A percentile compares a stretch with the other conserved stretches of the same genome.
Evolutionary conservation across 2,797 vertebrate species (phyloP).

Genomic region (Furcifer pardalis): DNA sequence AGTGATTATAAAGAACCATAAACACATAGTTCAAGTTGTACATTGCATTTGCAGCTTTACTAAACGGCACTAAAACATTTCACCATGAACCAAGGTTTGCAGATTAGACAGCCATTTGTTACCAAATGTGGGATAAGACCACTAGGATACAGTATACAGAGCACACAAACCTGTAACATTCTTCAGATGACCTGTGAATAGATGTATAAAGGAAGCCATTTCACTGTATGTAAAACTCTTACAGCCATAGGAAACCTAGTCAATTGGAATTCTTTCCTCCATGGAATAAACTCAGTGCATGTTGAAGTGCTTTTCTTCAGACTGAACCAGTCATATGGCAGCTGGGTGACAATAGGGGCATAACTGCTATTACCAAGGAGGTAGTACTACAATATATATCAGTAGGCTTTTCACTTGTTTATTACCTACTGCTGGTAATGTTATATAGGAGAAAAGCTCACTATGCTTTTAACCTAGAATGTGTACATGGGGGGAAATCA

Average conservation of each 20-base stretch:
- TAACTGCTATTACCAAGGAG: no score
- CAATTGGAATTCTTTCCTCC: neutral
- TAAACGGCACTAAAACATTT: slow-evolving; percentile 21
- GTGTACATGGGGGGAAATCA: neutral
- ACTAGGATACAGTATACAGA: neutral
- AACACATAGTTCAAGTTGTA: slow-evolving; percentile 9
- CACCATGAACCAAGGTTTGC: slow-evolving; percentile 36
- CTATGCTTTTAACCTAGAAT: no score
- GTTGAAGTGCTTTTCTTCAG: neutral
- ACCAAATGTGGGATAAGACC: slow-evolving; percentile 19
- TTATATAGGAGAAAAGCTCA: neutral
- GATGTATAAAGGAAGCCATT: neutral
- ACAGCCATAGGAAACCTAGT: no score
- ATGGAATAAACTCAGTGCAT: neutral
- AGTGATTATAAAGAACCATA: slow-evolving; percentile 33
- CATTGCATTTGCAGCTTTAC: slow-evolving; percentile 1
- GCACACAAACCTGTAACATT: neutral
- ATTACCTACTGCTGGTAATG: neutral
- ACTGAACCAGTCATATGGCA: neutral
- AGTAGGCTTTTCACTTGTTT: neutral
- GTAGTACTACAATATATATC: neutral
- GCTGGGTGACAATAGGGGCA: neutral
- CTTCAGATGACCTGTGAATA: neutral
- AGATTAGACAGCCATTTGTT: slow-evolving; percentile 32
- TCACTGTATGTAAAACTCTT: neutral